Base-by-base conservation (phyloP, 2,888 invertebrate genomes). In the Athalia circularis region DNA sequence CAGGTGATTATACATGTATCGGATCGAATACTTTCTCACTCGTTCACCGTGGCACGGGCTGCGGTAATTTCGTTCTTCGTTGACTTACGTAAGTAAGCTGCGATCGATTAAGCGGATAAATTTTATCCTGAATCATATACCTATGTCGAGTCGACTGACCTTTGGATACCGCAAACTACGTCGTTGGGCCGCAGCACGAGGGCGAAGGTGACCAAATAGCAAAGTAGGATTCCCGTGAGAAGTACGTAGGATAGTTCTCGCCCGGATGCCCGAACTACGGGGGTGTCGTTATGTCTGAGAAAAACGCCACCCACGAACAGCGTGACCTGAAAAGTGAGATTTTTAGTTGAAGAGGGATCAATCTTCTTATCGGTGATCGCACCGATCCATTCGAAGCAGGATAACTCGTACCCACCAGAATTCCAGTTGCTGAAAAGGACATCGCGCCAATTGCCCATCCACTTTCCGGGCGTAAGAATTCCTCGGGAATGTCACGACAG, bases 251-350 rank as follows among this genome's bases (percentile, higher is more conserved):
- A 96, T 78, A 97, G 91, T 91, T 97, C 97, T 65, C 96, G 92
- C 57, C 98, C 98, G 13, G 98, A 97, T 57, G 99, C 98, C 83
- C 98, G 94, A n/a, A 99, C 99, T 72, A 99, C 97, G 0, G 99
- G 98, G 0, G 99, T 99, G 83, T 97, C 95, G 90, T 98, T 96
- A 92, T 97, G 95, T 15, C 94, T 93, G 75, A 96, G 91, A 92
- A 98, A 98, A 29, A 98, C 95, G 6, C 94, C 93, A 77, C 94
- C 93, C 4, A 97, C 95, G 89, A 95, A 95, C 7, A 92, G 81
- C 1, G 94, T 90, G 67, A 88, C 85, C 89, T 88, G 82, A 80
- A 81, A 11, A 45, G 68, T 91, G 72, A 94, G 88, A 88, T 94
- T 94, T 15, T 94, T 92, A 13, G 92, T 91, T 65, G 64, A 88